phyloP scores from a whole-genome alignment of 1,140 invertebrate genomes.

The Bombus cullumanus region DNA sequence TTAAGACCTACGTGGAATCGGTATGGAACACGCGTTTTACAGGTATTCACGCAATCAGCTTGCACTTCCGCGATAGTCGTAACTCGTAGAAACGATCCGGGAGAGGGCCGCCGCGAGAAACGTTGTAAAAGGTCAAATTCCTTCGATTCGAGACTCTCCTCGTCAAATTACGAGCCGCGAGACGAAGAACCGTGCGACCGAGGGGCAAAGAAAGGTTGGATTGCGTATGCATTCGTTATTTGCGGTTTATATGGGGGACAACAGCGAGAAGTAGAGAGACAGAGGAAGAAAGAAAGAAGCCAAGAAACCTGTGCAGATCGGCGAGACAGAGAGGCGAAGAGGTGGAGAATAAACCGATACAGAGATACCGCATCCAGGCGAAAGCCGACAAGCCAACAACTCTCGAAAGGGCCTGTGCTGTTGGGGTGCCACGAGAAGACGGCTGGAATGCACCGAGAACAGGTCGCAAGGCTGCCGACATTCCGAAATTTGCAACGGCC shows the following conservation, averaged over 20 bases:
- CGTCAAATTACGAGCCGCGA: conserved; percentile 49
- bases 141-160: conserved; percentile 50
- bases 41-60: background rate
- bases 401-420: conserved; percentile 61
- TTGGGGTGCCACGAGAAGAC: conserved; percentile 55
- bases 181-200: conserved; percentile 49
- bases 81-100: conserved; percentile 13
- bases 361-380: conserved; percentile 62
- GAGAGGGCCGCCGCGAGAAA: conserved; percentile 43
- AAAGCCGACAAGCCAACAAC: conserved; percentile 67
- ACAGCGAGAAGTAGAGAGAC: background rate
- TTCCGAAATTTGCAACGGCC: conserved; percentile 78
- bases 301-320: conserved; percentile 9
- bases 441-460: conserved; percentile 75
- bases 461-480: conserved; percentile 78
- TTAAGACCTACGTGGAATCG: background rate
- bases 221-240: conserved; percentile 65
- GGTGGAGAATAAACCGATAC: conserved; percentile 63
- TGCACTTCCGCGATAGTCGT: conserved; percentile 40
- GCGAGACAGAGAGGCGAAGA: conserved; percentile 24
- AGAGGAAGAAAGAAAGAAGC: background rate
- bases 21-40: conserved; percentile 15
- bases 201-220: conserved; percentile 55
- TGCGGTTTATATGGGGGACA: conserved; percentile 55
- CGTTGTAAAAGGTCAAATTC: conserved; percentile 47